These are phyloP conservation scores for Crossocerus cetratus DNA, from an alignment of 2,888 invertebrate species.

Conservation along the genomic window DNA sequence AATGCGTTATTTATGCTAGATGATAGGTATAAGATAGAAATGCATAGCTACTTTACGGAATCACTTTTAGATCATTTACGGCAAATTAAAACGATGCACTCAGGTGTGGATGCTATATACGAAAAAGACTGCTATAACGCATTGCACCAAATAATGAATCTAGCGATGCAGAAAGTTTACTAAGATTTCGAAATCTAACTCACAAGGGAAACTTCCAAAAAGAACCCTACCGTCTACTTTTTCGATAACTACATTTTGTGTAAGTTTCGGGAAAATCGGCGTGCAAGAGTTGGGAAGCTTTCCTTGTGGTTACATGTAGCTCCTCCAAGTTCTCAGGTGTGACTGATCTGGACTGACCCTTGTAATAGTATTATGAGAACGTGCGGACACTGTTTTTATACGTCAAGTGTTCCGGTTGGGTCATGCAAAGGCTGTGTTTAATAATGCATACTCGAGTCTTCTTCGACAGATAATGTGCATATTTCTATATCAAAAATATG, in stretches of 20 bases:
- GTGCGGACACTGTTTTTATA: constrained; percentile 26
- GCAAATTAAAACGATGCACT: constrained; percentile 12
- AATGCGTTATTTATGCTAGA: constrained; percentile 21
- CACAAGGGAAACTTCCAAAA: too few relatives aligned
- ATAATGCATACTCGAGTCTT: constrained; percentile 47
- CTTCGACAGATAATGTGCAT: constrained; percentile 57
- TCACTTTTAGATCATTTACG: constrained; percentile 22
- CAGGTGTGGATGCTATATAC: constrained; percentile 28
- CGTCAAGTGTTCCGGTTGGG: constrained; percentile 36
- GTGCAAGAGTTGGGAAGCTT: too few relatives aligned
- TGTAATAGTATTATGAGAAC: too few relatives aligned
- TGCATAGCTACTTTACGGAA: constrained; percentile 29
- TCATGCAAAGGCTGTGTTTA: constrained; percentile 50
- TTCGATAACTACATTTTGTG: too few relatives aligned
- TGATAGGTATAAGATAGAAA: constrained; percentile 35
- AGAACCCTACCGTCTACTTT: too few relatives aligned
- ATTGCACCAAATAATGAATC: neutral
- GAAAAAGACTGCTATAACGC: constrained; percentile 24
- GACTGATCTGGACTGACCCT: too few relatives aligned
- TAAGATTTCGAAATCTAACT: too few relatives aligned
- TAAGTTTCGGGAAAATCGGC: too few relatives aligned
- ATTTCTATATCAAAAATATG: constrained; percentile 71
- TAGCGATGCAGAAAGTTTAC: too few relatives aligned
- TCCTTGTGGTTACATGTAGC: too few relatives aligned
- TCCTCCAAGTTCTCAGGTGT: too few relatives aligned